Conservation (phyloP, 2,797 vertebrate genomes). For the Balearica regulorum region DNA sequence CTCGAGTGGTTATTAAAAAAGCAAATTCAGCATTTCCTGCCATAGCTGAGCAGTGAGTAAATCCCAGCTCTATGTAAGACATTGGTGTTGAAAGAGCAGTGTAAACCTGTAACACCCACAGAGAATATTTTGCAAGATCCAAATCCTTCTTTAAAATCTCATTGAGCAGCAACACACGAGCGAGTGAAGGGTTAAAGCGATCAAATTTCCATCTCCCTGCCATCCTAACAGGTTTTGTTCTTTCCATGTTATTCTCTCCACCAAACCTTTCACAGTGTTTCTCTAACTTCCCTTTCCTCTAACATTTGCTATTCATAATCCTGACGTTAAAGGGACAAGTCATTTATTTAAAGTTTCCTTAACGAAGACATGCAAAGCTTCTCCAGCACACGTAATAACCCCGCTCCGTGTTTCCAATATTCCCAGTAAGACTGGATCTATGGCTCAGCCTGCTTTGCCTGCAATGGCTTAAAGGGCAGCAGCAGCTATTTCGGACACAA, state of each 20-base stretch:
- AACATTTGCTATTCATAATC: not conserved
- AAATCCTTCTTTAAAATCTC: not conserved
- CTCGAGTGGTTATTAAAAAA: not conserved
- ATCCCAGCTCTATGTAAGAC: not conserved
- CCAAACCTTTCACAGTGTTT: not conserved
- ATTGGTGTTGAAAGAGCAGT: not conserved
- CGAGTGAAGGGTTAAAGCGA: not conserved
- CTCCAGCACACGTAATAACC: not conserved
- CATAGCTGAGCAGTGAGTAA: not conserved
- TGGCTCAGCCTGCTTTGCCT: not conserved
- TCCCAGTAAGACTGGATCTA: not conserved
- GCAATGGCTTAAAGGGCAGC: not conserved
- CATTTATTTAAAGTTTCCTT: not conserved
- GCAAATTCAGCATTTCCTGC: not conserved
- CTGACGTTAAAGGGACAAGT: not conserved
- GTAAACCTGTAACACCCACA: not conserved
- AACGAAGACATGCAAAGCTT: not conserved
- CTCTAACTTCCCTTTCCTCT: not conserved
- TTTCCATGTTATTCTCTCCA: not conserved
- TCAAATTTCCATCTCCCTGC: not conserved
- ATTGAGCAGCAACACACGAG: not conserved
- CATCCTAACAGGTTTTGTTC: not conserved
- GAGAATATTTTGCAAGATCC: not conserved
- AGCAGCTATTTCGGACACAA: not conserved
- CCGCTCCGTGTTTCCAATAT: not conserved